A percentile compares a stretch with the other conserved stretches of the same genome.
These are phyloP conservation scores for Pandemis corylana DNA, from an alignment of 2,888 invertebrate species.

Conservation along the genomic window DNA sequence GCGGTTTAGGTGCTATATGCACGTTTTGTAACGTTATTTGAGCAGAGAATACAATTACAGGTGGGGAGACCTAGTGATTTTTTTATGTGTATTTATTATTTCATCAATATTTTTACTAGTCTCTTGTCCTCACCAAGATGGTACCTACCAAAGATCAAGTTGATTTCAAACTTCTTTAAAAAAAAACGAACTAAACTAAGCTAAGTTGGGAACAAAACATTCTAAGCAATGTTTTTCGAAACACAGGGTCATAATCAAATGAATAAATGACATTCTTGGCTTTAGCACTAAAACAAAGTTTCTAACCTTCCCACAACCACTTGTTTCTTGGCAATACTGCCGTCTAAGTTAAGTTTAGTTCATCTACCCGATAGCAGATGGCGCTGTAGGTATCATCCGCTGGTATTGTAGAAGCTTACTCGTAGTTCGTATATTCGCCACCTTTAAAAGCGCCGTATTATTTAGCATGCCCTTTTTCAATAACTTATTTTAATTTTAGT, in stretches of 20 bases:
- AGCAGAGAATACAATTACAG: neutral
- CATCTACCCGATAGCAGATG: slow-evolving; percentile 77
- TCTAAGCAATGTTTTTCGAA: too few relatives aligned
- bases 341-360: slow-evolving; percentile 42
- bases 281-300: neutral
- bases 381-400: slow-evolving; percentile 59
- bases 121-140: too few relatives aligned
- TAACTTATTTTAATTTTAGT: neutral
- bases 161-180: too few relatives aligned
- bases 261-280: too few relatives aligned
- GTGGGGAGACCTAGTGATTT: neutral
- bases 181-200: too few relatives aligned
- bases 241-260: too few relatives aligned
- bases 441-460: slow-evolving; percentile 10
- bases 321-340: neutral
- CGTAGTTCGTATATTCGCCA: slow-evolving; percentile 58
- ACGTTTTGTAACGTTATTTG: neutral
- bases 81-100: too few relatives aligned
- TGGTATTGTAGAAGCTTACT: slow-evolving; percentile 1
- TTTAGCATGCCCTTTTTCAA: neutral
- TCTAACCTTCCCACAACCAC: neutral
- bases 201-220: too few relatives aligned
- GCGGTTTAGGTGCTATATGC: slow-evolving; percentile 28
- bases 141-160: too few relatives aligned
- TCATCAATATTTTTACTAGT: too few relatives aligned